These are phyloP conservation scores for Caenorhabditis plicata DNA, from an alignment of 2,888 invertebrate species.

Conservation along the genomic window DNA sequence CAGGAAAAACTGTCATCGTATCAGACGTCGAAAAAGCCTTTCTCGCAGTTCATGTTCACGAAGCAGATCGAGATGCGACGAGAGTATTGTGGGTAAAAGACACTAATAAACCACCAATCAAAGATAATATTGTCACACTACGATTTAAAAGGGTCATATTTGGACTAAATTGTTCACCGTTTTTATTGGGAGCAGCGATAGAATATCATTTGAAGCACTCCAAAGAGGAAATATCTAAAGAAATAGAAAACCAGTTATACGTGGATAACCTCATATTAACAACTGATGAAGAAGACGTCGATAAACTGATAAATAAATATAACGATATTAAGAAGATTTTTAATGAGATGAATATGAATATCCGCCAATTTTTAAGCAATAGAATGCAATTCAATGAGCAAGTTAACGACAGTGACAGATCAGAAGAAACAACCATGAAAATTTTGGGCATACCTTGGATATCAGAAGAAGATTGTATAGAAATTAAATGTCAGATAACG, in stretches of 20 bases:
- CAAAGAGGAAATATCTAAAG: neutral
- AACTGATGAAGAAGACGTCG: neutral
- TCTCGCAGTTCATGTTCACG: constrained; percentile 25
- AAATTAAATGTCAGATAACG: neutral
- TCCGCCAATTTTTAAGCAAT: constrained; percentile 33
- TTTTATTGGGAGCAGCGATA: constrained; percentile 8
- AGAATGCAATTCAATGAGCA: neutral
- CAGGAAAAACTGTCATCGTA: constrained; percentile 5
- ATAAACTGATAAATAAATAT: constrained; percentile 1
- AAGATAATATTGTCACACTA: constrained; percentile 15
- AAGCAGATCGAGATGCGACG: constrained; percentile 21
- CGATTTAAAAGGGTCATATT: constrained; percentile 38
- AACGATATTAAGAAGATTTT: too few relatives aligned
- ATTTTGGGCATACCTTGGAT: neutral
- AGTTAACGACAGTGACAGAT: neutral
- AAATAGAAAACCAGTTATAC: constrained; percentile 2
- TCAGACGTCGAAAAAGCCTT: constrained; percentile 43
- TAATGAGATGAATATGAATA: constrained; percentile 10
- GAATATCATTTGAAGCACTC: neutral
- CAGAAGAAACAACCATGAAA: neutral
- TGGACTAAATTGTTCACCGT: constrained; percentile 33
- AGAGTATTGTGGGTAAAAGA: constrained; percentile 31
- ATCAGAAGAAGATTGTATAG: neutral
- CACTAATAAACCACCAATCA: neutral
- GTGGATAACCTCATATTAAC: constrained; percentile 8